Conservation (phyloP, 2,888 invertebrate species). For the Agriopis marginaria region DNA sequence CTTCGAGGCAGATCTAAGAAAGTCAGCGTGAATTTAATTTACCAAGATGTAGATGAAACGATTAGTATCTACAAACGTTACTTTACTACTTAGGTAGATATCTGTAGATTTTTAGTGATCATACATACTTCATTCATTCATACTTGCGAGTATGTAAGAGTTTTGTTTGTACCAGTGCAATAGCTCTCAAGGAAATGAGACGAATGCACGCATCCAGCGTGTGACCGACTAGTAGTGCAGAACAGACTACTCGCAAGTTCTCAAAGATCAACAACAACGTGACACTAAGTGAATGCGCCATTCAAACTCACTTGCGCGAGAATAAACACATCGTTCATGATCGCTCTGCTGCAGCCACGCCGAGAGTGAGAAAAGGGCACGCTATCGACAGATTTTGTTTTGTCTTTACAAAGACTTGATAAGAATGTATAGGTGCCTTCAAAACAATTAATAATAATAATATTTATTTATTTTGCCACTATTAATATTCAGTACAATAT, state of each 20-base stretch:
- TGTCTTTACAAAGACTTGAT: conserved; percentile 6
- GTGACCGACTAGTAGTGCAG: conserved; percentile 57
- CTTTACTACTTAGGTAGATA: too few species aligned
- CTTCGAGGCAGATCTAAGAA: neutral
- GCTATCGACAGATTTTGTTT: conserved; percentile 18
- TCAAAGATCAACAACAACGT: conserved; percentile 45
- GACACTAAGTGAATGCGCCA: conserved; percentile 44
- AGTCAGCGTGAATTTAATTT: neutral
- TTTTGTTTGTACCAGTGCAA: neutral
- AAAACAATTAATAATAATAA: too few species aligned
- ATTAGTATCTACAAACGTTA: too few species aligned
- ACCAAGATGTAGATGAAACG: too few species aligned
- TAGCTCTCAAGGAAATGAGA: conserved; percentile 4
- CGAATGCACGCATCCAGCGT: conserved; percentile 66
- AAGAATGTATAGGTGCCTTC: neutral
- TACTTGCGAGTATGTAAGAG: neutral
- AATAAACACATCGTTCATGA: conserved; percentile 16
- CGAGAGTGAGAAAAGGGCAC: conserved; percentile 1
- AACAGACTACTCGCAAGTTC: conserved; percentile 21
- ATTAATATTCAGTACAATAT: too few species aligned
- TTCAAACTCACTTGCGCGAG: conserved; percentile 37
- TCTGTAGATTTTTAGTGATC: too few species aligned
- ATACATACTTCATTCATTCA: too few species aligned
- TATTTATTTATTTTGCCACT: too few species aligned
- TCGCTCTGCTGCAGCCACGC: neutral